These are phyloP conservation scores for Sander vitreus DNA, from an alignment of 2,113 vertebrate species.

Conservation along the genomic window DNA sequence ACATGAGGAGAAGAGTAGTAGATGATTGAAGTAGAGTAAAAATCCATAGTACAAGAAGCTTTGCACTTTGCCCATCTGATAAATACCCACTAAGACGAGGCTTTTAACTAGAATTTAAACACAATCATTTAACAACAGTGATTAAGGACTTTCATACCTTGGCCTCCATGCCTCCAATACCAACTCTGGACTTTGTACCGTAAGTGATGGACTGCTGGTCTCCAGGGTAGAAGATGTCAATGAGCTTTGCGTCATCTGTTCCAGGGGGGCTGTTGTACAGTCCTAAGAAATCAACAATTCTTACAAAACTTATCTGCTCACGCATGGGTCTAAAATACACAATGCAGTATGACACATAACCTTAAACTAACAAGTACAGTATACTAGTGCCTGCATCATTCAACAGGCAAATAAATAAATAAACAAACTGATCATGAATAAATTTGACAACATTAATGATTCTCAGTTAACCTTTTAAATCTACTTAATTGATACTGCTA, in stretches of 20 bases:
- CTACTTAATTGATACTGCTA: not conserved
- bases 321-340: not conserved
- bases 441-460: not conserved
- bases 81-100: not conserved
- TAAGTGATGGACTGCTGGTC: conserved; percentile 98
- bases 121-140: not conserved
- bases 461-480: not conserved
- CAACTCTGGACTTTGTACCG: conserved; percentile 96
- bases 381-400: not conserved
- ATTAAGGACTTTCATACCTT: conserved; percentile 84
- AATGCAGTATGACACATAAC: not conserved
- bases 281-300: conserved; percentile 81
- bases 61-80: not conserved
- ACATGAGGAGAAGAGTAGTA: not conserved
- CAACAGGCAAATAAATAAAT: not conserved
- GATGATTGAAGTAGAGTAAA: not conserved
- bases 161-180: conserved; percentile 98
- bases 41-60: not conserved
- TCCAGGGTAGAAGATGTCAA: conserved; percentile 97
- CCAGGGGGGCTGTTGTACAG: conserved; percentile 96
- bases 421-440: not conserved
- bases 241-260: conserved; percentile 95
- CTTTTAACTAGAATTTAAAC: not conserved
- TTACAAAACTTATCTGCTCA: not conserved
- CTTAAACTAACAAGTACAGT: not conserved